A percentile compares a stretch with the other conserved stretches of the same genome.
Conservation (phyloP, 2,888 invertebrate genomes). For the Pasiphila rectangulata region DNA sequence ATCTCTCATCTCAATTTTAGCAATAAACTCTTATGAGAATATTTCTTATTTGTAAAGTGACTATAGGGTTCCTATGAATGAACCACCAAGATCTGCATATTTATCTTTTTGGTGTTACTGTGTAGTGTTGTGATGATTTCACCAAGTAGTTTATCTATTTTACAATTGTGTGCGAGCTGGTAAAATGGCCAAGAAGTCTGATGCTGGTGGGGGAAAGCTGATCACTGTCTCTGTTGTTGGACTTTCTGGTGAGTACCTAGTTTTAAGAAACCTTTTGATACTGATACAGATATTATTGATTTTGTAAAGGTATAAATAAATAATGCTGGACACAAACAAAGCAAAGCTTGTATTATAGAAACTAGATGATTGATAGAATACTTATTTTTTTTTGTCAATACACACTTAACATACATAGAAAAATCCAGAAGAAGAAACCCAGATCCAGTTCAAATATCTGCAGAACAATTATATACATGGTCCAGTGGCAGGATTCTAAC, state of each 20-base stretch:
- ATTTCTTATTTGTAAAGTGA: neutral
- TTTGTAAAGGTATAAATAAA: too few species aligned
- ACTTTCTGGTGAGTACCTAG: constrained; percentile 82
- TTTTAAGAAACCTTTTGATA: too few species aligned
- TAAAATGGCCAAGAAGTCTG: constrained; percentile 88
- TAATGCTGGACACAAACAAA: too few species aligned
- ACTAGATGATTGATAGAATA: too few species aligned
- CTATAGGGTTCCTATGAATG: neutral
- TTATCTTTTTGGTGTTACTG: constrained; percentile 39
- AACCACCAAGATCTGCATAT: constrained; percentile 31
- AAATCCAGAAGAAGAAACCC: too few species aligned
- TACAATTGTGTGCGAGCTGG: constrained; percentile 41
- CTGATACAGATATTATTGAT: too few species aligned
- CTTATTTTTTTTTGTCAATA: too few species aligned
- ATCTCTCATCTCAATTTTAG: neutral
- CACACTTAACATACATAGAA: too few species aligned
- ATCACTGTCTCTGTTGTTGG: constrained; percentile 96
- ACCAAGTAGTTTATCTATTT: constrained; percentile 48
- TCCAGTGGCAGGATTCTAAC: too few species aligned
- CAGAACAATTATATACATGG: too few species aligned
- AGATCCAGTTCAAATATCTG: too few species aligned
- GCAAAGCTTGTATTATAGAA: too few species aligned
- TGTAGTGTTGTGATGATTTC: constrained; percentile 69
- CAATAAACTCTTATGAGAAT: neutral
- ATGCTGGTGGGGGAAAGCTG: constrained; percentile 83